Percentiles rank a stretch among this genome's conserved stretches.
These are phyloP conservation scores for Eueremaeus valkanovi DNA, from an alignment of 2,888 invertebrate genomes.

Conservation along the genomic window DNA sequence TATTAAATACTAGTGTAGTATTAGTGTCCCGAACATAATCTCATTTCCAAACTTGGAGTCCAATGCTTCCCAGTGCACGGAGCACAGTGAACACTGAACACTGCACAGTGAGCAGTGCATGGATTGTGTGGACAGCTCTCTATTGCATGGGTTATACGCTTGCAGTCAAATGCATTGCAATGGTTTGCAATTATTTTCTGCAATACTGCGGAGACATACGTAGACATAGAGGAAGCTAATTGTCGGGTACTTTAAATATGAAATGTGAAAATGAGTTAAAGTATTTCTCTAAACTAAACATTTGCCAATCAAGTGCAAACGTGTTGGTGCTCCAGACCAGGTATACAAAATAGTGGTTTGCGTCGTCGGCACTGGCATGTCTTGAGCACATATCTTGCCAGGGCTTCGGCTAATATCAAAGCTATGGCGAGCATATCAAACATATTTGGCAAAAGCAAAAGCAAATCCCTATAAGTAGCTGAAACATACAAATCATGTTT, in stretches of 20 bases:
- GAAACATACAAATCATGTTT: constrained; percentile 34
- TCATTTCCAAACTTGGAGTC: too few species aligned
- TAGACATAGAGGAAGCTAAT: neutral
- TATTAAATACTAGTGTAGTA: constrained; percentile 23
- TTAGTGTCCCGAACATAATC: neutral
- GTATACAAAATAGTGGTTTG: neutral
- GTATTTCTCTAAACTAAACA: neutral
- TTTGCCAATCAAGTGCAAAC: constrained; percentile 14
- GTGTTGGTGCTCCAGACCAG: neutral
- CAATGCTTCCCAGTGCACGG: too few species aligned
- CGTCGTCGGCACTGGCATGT: neutral
- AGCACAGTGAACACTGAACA: too few species aligned
- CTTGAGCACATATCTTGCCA: neutral
- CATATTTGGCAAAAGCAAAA: neutral
- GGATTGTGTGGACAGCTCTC: too few species aligned
- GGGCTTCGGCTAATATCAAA: constrained; percentile 30
- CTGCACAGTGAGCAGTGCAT: too few species aligned
- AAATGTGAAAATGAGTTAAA: constrained; percentile 15
- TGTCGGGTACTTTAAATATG: neutral
- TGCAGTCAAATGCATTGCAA: too few species aligned
- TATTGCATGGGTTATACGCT: too few species aligned
- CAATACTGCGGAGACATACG: too few species aligned
- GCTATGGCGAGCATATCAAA: neutral
- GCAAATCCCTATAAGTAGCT: constrained; percentile 21
- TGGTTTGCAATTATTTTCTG: too few species aligned